Percentiles rank a stretch among this genome's conserved stretches.
Evolutionary conservation across 2,797 vertebrate species (phyloP).

Genomic region (Anomalospiza imberbis): DNA sequence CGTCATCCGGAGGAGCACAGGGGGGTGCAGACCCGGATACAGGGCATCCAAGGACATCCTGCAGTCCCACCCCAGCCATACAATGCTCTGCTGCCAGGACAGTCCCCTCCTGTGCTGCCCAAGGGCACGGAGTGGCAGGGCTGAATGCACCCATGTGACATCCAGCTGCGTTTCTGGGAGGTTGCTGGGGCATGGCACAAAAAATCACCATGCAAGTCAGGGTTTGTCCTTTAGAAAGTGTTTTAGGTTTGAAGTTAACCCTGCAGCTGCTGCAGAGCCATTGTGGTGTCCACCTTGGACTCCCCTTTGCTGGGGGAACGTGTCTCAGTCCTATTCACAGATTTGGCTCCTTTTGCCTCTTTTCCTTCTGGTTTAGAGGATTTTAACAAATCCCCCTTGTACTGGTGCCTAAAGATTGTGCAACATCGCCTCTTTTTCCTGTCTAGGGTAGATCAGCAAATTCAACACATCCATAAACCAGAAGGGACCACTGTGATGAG

Average conservation of each 20-base stretch:
- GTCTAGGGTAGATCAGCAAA: background rate
- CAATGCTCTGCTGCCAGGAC: background rate
- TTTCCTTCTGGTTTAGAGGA: background rate
- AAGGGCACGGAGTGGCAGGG: background rate
- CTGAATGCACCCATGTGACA: background rate
- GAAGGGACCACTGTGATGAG: background rate
- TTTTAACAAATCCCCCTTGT: background rate
- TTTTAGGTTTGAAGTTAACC: background rate
- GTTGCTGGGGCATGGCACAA: background rate
- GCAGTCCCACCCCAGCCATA: accelerated
- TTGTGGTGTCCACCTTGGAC: accelerated
- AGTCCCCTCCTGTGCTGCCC: background rate
- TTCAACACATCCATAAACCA: background rate
- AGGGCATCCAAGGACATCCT: background rate
- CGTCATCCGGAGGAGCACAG: accelerated
- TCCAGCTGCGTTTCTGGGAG: background rate
- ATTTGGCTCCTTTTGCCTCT: background rate
- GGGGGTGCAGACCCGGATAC: background rate
- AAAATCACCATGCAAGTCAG: background rate
- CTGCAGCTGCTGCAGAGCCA: background rate
- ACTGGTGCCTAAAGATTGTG: background rate
- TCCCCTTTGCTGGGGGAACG: background rate
- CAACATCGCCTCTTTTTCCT: background rate
- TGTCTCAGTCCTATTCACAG: accelerated
- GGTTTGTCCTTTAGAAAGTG: background rate